These are phyloP conservation scores for Artibeus jamaicensis DNA, from an alignment of 2,797 vertebrate genomes.

Conservation along the genomic window DNA sequence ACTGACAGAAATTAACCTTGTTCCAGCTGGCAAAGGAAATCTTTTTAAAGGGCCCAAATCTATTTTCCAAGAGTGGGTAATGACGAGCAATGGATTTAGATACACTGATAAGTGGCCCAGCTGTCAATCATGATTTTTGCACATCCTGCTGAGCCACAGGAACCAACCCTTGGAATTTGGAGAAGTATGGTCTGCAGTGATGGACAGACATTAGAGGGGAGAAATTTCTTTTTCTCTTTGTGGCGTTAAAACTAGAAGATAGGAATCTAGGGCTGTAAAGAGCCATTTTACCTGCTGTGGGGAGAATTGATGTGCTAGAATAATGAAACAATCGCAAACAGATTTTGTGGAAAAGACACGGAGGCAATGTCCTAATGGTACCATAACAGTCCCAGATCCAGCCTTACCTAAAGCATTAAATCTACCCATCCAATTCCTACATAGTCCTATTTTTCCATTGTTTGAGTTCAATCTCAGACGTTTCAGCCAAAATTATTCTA, in stretches of 20 bases:
- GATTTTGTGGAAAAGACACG: not conserved
- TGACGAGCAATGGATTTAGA: not conserved
- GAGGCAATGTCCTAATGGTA: not conserved
- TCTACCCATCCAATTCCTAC: not conserved
- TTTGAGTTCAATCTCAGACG: not conserved
- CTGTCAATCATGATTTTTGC: not conserved
- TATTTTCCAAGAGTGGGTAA: not conserved
- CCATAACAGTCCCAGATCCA: rapidly evolving
- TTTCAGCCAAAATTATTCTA: not conserved
- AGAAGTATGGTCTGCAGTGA: not conserved
- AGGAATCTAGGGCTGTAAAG: not conserved
- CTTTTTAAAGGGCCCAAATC: not conserved
- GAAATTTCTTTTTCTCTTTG: not conserved
- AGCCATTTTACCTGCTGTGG: not conserved
- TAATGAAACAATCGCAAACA: not conserved
- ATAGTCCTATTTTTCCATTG: not conserved
- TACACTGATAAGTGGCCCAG: not conserved
- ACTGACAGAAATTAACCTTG: not conserved
- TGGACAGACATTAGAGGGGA: not conserved
- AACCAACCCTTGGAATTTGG: not conserved
- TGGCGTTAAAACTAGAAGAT: not conserved
- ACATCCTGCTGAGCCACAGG: not conserved
- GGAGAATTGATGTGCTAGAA: not conserved
- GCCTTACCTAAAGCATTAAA: not conserved
- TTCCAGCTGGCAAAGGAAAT: not conserved